These are phyloP conservation scores for Stenopsyche tienmushanensis DNA, from an alignment of 1,140 invertebrate genomes.

Conservation along the genomic window DNA sequence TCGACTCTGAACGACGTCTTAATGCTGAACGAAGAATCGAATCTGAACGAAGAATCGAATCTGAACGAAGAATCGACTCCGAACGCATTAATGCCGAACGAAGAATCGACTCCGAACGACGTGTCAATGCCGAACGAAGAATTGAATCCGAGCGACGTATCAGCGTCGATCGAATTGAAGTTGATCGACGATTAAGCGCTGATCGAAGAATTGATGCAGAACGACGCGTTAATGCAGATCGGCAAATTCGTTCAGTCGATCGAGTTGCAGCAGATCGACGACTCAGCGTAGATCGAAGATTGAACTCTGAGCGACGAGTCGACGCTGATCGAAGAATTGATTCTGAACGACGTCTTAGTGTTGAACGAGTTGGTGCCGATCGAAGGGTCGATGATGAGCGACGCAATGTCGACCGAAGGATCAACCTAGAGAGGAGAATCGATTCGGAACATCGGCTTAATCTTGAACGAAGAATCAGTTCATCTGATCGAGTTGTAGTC, in stretches of 20 bases:
- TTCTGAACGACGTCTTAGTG: background rate
- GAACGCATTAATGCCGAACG: background rate
- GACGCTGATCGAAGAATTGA: background rate
- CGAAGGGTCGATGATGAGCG: no score
- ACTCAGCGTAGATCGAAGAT: no score
- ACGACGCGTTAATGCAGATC: background rate
- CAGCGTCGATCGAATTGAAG: no score
- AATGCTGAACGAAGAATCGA: background rate
- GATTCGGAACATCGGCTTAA: background rate
- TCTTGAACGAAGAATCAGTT: background rate
- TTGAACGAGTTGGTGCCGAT: no score
- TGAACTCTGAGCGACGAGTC: no score
- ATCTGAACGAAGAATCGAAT: background rate
- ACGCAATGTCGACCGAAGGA: no score
- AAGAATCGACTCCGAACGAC: conserved; percentile 8
- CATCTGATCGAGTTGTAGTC: background rate
- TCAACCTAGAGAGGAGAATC: background rate
- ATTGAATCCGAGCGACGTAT: no score
- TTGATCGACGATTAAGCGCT: background rate
- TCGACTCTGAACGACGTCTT: background rate
- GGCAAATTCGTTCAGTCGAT: background rate
- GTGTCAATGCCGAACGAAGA: background rate
- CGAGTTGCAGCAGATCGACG: background rate
- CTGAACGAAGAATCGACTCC: background rate
- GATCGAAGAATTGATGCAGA: background rate